Evolutionary conservation across 1,140 invertebrate species (phyloP), one percentile per base, ranked within the genome.

Genomic region (Heliconius hewitsoni): DNA sequence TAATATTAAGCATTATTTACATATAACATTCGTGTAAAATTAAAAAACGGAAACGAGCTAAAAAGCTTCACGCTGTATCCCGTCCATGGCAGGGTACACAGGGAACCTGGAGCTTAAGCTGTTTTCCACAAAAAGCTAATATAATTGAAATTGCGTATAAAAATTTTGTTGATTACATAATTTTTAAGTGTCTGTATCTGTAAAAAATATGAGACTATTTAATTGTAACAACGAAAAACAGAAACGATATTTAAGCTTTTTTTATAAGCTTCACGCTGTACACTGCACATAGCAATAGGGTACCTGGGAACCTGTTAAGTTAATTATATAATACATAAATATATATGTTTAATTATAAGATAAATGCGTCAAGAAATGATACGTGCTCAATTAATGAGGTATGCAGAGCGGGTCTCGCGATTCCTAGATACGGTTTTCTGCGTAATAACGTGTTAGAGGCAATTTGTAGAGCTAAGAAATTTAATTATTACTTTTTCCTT

Each of bases 321-420:
- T 16, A 30, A 60, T 60, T 60, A 60, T 60, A 3, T 60, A 60
- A 60, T 60, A 11, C 9, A 27, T 27, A 60, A 34, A 34, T 34
- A 34, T 34, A 34, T 23, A n/a, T 66, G 30, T 66, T 66, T 66
- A 66, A 66, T 66, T 18, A 66, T 66, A 18, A 66, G 27, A 66
- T 66, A 66, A 66, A 66, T 66, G 60, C 60, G 60, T 66, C 60
- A 66, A 66, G 60, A 9, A 66, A 66, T 66, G 60, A 66, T 66
- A 66, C 27, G 27, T 66, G 60, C 0, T 27, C 60, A 66, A 30
- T 66, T 66, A 66, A 66, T 16, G 60, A 66, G 27, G 23, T 66
- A 66, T 66, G 60, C 60, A 66, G 60, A 66, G 60, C 60, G 27
- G 13, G 27, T 30, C 60, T 66, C 27, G 60, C 60, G 27, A 13